Percentiles rank a stretch among this genome's conserved stretches.
phyloP scores from a whole-genome alignment of 2,797 vertebrate genomes.

The Fringilla coelebs region DNA sequence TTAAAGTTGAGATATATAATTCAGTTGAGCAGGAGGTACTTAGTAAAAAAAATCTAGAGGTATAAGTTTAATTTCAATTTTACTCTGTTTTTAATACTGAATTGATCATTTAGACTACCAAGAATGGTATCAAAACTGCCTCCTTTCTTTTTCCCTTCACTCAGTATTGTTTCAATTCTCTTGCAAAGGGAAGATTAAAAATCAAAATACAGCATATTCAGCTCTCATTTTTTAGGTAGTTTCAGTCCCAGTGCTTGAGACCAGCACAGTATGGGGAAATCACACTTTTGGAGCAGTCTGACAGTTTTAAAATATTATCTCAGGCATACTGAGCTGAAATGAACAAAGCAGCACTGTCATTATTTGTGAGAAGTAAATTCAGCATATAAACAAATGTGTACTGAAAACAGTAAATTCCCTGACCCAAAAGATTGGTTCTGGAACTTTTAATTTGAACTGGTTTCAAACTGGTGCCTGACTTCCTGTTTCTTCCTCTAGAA shows the following conservation, averaged over 20 bases:
- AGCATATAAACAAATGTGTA: not conserved
- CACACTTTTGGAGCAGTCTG: not conserved
- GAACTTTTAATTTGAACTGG: not conserved
- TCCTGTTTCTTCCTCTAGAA: not conserved
- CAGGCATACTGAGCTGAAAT: not conserved
- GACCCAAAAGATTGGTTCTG: not conserved
- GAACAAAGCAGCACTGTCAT: not conserved
- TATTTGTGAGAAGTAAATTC: not conserved
- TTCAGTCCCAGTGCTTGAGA: not conserved
- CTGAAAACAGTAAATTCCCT: not conserved
- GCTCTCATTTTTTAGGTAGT: not conserved
- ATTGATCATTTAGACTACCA: not conserved
- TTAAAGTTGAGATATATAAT: not conserved
- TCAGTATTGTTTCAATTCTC: not conserved
- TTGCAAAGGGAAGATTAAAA: not conserved
- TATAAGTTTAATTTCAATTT: not conserved
- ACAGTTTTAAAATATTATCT: not conserved
- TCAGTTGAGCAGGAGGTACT: not conserved
- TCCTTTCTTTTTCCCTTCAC: rapidly evolving
- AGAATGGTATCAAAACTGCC: not conserved
- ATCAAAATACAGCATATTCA: not conserved
- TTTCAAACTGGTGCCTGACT: not conserved
- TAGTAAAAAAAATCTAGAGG: not conserved
- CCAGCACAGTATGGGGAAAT: not conserved
- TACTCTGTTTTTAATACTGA: not conserved